Conservation (phyloP, 2,113 vertebrate genomes). For the Pipra filicauda region DNA sequence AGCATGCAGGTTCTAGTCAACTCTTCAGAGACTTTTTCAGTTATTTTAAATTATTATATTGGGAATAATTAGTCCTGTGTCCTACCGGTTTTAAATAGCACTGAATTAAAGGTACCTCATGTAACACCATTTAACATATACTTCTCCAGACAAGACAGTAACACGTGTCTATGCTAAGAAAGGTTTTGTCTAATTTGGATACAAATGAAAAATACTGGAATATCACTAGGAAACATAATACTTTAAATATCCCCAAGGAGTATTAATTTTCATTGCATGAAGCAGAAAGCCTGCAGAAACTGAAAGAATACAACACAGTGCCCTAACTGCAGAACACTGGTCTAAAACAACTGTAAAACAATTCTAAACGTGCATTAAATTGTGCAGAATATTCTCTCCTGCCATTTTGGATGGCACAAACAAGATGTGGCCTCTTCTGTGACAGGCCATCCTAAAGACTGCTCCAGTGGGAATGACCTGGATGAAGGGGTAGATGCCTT, state of each 20-base stretch:
- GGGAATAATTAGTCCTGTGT: background rate
- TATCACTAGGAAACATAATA: background rate
- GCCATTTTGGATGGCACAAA: background rate
- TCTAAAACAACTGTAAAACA: background rate
- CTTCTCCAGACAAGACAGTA: background rate
- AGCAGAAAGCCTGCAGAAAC: background rate
- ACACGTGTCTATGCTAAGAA: background rate
- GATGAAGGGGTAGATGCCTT: background rate
- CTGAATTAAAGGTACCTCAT: background rate
- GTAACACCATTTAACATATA: background rate
- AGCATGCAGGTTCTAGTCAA: background rate
- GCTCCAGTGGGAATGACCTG: background rate
- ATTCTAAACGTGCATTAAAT: background rate
- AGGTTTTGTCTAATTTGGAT: background rate
- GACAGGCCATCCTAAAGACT: background rate
- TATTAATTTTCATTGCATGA: background rate
- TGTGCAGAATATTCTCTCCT: background rate
- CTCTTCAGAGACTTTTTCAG: background rate
- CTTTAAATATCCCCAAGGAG: background rate
- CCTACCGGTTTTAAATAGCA: background rate
- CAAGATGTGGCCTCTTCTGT: background rate
- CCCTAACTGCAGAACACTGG: background rate
- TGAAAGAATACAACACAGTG: background rate
- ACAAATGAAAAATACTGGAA: background rate
- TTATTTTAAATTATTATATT: background rate